Evolutionary conservation across 2,888 invertebrate genomes (phyloP).

Genomic region (Nomada goodeniana): DNA sequence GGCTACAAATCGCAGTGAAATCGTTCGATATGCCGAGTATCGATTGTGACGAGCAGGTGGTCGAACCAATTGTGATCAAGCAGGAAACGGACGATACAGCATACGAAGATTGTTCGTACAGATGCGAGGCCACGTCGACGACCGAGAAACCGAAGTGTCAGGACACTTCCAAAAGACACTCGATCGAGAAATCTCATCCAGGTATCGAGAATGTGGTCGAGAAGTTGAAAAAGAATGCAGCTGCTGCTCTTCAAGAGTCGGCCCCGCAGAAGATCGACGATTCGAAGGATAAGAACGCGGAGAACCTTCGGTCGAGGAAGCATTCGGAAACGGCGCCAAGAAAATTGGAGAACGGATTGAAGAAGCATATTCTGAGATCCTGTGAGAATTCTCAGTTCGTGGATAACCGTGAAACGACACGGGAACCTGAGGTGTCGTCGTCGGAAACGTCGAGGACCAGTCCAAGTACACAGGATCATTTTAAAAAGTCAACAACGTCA

Average conservation of each 20-base stretch:
- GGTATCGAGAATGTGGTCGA: conserved; percentile 82
- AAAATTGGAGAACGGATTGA: conserved; percentile 75
- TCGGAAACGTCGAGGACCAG: conserved; percentile 10
- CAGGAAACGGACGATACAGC: conserved; percentile 69
- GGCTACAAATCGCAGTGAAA: conserved; percentile 69
- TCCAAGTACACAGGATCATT: background rate
- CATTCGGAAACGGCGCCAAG: conserved; percentile 55
- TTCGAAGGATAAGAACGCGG: conserved; percentile 69
- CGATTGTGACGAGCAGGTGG: conserved; percentile 79
- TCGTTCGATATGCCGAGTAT: conserved; percentile 82
- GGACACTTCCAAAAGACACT: conserved; percentile 67
- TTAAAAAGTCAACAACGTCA: background rate
- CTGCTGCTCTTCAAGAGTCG: conserved; percentile 73
- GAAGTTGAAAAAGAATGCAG: conserved; percentile 81
- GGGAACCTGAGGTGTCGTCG: conserved; percentile 38
- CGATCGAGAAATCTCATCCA: conserved; percentile 75
- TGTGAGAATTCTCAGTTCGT: conserved; percentile 66
- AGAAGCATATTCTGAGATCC: conserved; percentile 76
- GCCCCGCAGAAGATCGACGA: conserved; percentile 56
- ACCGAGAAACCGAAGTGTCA: conserved; percentile 55
- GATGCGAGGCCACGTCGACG: conserved; percentile 53
- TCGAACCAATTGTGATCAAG: conserved; percentile 70
- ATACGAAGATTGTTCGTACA: conserved; percentile 58
- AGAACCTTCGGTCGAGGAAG: conserved; percentile 42
- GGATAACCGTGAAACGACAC: background rate